These are phyloP conservation scores for Rhopilema esculentum DNA, from an alignment of 30 jellyfish, hydroid and myxozoan genomes.

Conservation along the genomic window DNA sequence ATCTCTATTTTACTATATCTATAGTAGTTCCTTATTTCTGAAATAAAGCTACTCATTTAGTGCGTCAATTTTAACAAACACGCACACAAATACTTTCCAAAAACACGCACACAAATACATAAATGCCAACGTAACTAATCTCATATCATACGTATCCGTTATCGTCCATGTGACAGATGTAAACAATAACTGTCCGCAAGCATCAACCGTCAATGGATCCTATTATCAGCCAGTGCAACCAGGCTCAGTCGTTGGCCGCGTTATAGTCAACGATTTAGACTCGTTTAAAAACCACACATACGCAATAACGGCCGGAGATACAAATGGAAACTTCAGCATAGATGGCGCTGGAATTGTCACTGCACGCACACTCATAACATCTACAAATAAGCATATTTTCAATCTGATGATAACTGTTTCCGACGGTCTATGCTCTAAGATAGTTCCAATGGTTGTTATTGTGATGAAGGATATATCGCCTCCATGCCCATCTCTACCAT, in stretches of 20 bases:
- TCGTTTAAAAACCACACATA: conserved; percentile 64
- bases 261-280: conserved; percentile 67
- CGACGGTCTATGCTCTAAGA: conserved; percentile 73
- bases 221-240: conserved; percentile 58
- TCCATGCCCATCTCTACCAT: conserved; percentile 60
- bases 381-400: conserved; percentile 22
- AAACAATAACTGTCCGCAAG: conserved; percentile 76
- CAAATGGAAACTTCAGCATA: conserved; percentile 66
- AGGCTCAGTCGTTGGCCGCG: conserved; percentile 61
- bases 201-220: conserved; percentile 26
- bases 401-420: conserved; percentile 38
- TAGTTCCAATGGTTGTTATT: conserved; percentile 27
- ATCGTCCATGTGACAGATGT: conserved; percentile 72
- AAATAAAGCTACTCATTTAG: too few relatives aligned
- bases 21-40: too few relatives aligned
- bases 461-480: conserved; percentile 66
- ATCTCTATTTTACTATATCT: too few relatives aligned
- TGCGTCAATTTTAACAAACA: too few relatives aligned
- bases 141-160: conserved; percentile 69
- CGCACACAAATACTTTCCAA: too few relatives aligned
- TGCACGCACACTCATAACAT: conserved; percentile 49
- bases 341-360: conserved; percentile 76
- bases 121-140: conserved; percentile 52
- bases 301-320: conserved; percentile 74
- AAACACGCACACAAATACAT: too few relatives aligned